Evolutionary conservation across 1,140 invertebrate genomes (phyloP).

Genomic region (Mycetomoellerius zeteki): DNA sequence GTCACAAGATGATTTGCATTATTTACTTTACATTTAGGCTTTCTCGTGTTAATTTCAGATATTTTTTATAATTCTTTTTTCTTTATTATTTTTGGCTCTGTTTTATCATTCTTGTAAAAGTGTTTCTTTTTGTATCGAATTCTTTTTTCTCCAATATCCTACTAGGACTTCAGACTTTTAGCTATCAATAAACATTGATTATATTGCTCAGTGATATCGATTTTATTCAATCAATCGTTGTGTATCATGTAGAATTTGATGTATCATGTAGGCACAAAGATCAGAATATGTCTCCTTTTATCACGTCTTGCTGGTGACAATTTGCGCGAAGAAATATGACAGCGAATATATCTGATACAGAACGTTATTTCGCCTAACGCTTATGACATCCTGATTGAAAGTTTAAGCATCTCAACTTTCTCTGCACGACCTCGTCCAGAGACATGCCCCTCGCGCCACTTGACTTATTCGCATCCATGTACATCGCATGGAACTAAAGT

Average conservation of each 20-base stretch:
- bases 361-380: constrained; percentile 43
- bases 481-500: constrained; percentile 39
- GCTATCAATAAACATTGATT: constrained; percentile 26
- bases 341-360: constrained; percentile 34
- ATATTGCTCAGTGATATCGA: constrained; percentile 40
- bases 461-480: constrained; percentile 48
- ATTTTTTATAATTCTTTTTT: background rate
- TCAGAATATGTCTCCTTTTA: constrained; percentile 60
- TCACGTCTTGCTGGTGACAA: constrained; percentile 56
- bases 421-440: constrained; percentile 54
- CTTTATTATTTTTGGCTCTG: background rate
- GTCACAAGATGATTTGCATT: background rate
- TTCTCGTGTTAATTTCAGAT: background rate
- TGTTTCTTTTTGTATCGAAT: background rate
- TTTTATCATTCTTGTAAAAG: background rate
- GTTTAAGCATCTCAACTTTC: constrained; percentile 59
- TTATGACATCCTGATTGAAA: constrained; percentile 61
- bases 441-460: constrained; percentile 50
- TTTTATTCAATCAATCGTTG: constrained; percentile 36
- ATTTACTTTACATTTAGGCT: background rate
- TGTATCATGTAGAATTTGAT: constrained; percentile 39
- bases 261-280: constrained; percentile 58
- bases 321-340: constrained; percentile 42
- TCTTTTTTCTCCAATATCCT: background rate
- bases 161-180: background rate